Percentiles rank a stretch among this genome's conserved stretches.
These are phyloP conservation scores for Montipora sp. DNA, from an alignment of 64 coral and sea anemone genomes.

Conservation along the genomic window DNA sequence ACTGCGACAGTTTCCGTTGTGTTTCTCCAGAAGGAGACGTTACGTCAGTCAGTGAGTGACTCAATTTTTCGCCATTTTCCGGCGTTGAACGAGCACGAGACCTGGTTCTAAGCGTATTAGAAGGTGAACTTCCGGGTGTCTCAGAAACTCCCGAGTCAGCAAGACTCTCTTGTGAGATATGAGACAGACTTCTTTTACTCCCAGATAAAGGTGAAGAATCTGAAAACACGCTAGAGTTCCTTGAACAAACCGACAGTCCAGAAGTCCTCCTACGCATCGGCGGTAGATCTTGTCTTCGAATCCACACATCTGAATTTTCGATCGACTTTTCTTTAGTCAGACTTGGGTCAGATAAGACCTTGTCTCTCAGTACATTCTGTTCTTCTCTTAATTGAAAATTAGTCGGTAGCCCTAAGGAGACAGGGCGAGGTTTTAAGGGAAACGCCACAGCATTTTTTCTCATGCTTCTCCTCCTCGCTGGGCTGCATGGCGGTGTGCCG, in stretches of 20 bases:
- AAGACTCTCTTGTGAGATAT: constrained; percentile 84
- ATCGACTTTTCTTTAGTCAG: constrained; percentile 6
- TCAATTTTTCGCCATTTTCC: constrained; percentile 25
- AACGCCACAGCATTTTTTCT: constrained; percentile 6
- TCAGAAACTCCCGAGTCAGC: constrained; percentile 83
- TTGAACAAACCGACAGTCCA: constrained; percentile 1
- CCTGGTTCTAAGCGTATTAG: constrained; percentile 59
- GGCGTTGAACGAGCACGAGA: background rate
- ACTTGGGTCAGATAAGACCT: constrained; percentile 49
- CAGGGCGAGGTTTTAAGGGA: constrained; percentile 36
- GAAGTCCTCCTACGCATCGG: constrained; percentile 4
- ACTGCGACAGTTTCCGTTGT: constrained; percentile 53
- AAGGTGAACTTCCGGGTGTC: constrained; percentile 76
- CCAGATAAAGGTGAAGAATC: constrained; percentile 50
- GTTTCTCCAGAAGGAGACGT: constrained; percentile 27
- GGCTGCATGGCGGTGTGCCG: background rate
- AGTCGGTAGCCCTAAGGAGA: constrained; percentile 15
- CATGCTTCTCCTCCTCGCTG: background rate
- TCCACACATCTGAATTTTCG: constrained; percentile 38
- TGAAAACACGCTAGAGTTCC: constrained; percentile 42
- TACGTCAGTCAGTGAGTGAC: constrained; percentile 32
- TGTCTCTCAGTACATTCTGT: background rate
- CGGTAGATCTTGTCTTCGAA: background rate
- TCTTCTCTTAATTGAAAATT: constrained; percentile 9
- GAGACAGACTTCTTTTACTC: constrained; percentile 75